Percentiles rank a stretch among this genome's conserved stretches.
These are phyloP conservation scores for Coleophora flavipennella DNA, from an alignment of 2,888 invertebrate species.

Conservation along the genomic window DNA sequence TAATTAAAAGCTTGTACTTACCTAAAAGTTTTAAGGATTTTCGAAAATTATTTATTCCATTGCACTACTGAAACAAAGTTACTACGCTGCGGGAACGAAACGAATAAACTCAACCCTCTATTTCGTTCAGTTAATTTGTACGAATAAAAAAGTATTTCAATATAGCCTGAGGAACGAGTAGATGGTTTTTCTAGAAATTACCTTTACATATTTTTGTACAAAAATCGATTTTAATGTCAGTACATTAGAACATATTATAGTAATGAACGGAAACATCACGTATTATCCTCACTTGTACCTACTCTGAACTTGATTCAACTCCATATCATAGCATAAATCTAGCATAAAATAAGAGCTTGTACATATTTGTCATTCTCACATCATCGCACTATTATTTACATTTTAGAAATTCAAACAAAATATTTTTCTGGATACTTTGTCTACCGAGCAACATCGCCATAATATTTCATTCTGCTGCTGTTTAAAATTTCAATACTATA, in stretches of 20 bases:
- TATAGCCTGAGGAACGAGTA: constrained; percentile 16
- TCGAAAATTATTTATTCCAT: too few species aligned
- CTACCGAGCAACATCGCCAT: constrained; percentile 25
- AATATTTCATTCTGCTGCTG: constrained; percentile 15
- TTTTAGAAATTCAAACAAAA: constrained; percentile 24
- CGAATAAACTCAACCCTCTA: too few species aligned
- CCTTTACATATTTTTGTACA: constrained; percentile 59
- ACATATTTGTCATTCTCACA: constrained; percentile 38
- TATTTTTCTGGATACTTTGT: constrained; percentile 53
- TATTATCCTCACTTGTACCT: constrained; percentile 49
- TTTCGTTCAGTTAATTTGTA: too few species aligned
- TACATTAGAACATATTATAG: constrained; percentile 22
- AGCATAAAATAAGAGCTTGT: constrained; percentile 52
- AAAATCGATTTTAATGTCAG: constrained; percentile 36
- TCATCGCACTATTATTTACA: constrained; percentile 25
- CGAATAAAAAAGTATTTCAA: too few species aligned
- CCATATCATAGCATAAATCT: constrained; percentile 51
- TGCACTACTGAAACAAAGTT: too few species aligned
- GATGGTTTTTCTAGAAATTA: constrained; percentile 34
- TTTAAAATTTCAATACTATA: constrained; percentile 5
- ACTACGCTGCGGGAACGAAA: too few species aligned
- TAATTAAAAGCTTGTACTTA: too few species aligned
- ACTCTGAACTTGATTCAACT: constrained; percentile 37
- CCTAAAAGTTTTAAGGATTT: too few species aligned
- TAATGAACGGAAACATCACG: constrained; percentile 19